Evolutionary conservation across 1,140 invertebrate genomes (phyloP).

Genomic region (Drosophila parvula): DNA sequence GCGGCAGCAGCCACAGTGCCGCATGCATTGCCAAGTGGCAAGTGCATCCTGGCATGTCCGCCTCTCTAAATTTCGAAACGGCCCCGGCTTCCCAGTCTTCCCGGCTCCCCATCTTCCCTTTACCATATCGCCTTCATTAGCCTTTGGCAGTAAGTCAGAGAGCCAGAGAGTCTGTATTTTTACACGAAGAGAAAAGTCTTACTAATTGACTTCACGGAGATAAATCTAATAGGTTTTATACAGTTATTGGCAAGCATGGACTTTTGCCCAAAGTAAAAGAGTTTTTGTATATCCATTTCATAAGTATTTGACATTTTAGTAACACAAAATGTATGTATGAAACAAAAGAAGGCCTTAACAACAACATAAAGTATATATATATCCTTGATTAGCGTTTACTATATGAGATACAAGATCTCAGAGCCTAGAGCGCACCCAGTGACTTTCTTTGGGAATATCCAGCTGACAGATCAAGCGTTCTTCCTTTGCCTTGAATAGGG

Average conservation of each 20-base stretch:
- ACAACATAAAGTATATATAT: too few species aligned
- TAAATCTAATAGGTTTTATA: neutral
- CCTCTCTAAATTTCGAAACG: constrained; percentile 32
- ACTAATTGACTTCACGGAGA: neutral
- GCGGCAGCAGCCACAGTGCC: constrained; percentile 22
- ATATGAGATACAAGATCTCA: too few species aligned
- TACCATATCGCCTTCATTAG: constrained; percentile 69
- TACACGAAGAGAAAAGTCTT: neutral
- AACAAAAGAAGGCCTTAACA: too few species aligned
- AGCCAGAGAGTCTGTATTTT: constrained; percentile 6
- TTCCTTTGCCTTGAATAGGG: too few species aligned
- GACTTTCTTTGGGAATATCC: too few species aligned
- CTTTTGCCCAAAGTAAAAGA: too few species aligned
- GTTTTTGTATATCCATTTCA: neutral
- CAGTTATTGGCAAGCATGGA: neutral
- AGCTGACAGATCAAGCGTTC: too few species aligned
- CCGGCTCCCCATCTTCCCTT: constrained; percentile 10
- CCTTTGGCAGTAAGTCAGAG: constrained; percentile 77
- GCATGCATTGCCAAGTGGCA: constrained; percentile 68
- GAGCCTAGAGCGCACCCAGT: too few species aligned
- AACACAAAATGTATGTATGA: too few species aligned
- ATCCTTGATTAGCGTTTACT: too few species aligned
- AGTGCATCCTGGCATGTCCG: constrained; percentile 60
- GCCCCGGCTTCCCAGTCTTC: constrained; percentile 10
- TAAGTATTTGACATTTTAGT: too few species aligned